These are phyloP conservation scores for Sericinus montela DNA, from an alignment of 2,888 invertebrate species.

Conservation along the genomic window DNA sequence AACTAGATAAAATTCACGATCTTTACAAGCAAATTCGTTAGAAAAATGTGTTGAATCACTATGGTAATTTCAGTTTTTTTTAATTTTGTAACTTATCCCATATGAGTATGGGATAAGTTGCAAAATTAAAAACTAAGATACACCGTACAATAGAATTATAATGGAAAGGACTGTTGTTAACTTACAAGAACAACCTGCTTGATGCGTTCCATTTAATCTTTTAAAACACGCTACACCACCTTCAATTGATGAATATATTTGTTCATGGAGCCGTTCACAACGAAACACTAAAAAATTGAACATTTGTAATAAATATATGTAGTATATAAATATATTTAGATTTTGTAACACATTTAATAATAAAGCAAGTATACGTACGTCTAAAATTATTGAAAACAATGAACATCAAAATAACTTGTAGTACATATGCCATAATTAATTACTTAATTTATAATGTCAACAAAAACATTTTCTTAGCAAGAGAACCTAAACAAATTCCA, in stretches of 20 bases:
- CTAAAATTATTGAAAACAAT: neutral
- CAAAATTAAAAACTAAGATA: too few species aligned
- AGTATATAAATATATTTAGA: conserved; percentile 4
- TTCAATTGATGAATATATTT: conserved; percentile 87
- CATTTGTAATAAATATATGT: conserved; percentile 19
- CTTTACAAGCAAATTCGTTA: too few species aligned
- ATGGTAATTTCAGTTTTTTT: too few species aligned
- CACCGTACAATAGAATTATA: too few species aligned
- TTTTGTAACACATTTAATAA: neutral
- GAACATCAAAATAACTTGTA: neutral
- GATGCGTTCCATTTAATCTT: conserved; percentile 95
- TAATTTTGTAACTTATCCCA: too few species aligned
- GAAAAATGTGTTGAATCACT: too few species aligned
- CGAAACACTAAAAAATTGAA: conserved; percentile 47
- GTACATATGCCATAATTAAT: neutral
- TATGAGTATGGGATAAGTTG: too few species aligned
- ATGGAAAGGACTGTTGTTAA: conserved; percentile 28
- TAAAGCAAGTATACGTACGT: neutral
- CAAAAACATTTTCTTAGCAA: too few species aligned
- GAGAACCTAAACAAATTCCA: too few species aligned
- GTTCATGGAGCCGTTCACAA: conserved; percentile 84
- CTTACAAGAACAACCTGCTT: conserved; percentile 96
- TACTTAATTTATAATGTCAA: too few species aligned
- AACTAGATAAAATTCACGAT: too few species aligned
- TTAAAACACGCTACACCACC: conserved; percentile 91